phyloP scores from a whole-genome alignment of 2,113 vertebrate species.

The Cebidichthys violaceus region DNA sequence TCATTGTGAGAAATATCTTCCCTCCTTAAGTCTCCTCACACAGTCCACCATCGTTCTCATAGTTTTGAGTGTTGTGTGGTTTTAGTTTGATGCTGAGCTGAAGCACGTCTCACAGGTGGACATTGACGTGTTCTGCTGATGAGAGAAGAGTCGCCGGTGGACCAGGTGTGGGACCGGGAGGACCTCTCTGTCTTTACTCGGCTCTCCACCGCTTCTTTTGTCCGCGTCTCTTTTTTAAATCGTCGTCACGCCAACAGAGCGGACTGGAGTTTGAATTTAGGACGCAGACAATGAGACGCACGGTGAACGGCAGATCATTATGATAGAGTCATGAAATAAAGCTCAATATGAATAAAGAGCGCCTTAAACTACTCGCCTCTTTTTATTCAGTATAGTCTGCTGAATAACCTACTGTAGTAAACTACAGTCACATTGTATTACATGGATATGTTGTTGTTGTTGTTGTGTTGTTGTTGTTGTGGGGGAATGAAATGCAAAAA shows the following conservation, averaged over 20 bases:
- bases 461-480: not conserved
- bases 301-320: not conserved
- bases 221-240: not conserved
- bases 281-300: not conserved
- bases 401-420: too few relatives aligned
- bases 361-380: not conserved
- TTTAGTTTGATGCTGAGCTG: too few relatives aligned
- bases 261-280: not conserved
- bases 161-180: not conserved
- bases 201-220: slow-evolving; percentile 6
- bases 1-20: not conserved
- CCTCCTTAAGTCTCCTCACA: too few relatives aligned
- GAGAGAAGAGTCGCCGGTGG: not conserved
- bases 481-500: not conserved
- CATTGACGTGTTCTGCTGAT: too few relatives aligned
- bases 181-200: not conserved
- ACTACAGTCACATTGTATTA: too few relatives aligned
- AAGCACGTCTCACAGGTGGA: not conserved
- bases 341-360: not conserved
- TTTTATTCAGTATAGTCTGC: too few relatives aligned
- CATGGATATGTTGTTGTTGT: too few relatives aligned
- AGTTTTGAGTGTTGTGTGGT: too few relatives aligned
- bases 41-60: too few relatives aligned
- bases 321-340: not conserved
- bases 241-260: not conserved